Base-by-base conservation (phyloP, 2,113 vertebrate genomes). In the Pipra filicauda region DNA sequence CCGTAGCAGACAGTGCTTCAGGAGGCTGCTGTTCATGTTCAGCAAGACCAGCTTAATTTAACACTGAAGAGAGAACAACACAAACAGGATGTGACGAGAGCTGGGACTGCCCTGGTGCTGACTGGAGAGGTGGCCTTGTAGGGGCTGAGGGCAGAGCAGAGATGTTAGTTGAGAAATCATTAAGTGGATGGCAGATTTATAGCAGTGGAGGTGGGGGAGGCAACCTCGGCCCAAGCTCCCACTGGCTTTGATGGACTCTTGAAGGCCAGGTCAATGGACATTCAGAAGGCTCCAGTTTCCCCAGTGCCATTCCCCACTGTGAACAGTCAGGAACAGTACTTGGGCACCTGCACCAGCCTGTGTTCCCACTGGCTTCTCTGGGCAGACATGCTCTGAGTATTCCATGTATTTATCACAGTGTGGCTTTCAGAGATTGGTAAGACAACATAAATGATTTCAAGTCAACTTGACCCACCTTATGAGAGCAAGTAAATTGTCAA, bases 401-500 rank as follows among this genome's bases (percentile, higher is more conserved):
- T 84, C 57, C 31, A 57, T 2, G 8, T 55, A 78, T 65, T 64
- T 88, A 92, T 54, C 65, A 70, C 46, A n/a, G 64, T 62, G 71
- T 54, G 71, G 51, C 51, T 73, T 94, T 86, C 73, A 92, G 35
- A 94, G 74, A 87, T 65, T 87, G 49, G 14, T 82, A 81, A 89
- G 39, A 46, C 78, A 88, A 80, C 52, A 82, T 26, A 87, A 92
- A 73, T 37, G 6, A 91, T 51, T 91, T 92, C 80, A 89, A 87
- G 65, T 73, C 81, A 93, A 93, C 91, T 76, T 71, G 73, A 98
- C 98, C 83, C 94, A 99, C 99, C 99, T 99, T 97, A 99, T 98
- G 21, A 99, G 98, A 82, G 98, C 98, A 75, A 99, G 98, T 72
- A 99, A 98, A 97, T 99, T 99, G 95, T 99, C 99, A 78, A 99